Evolutionary conservation across 2,797 vertebrate genomes (phyloP).

Genomic region (Cottoperca gobio): DNA sequence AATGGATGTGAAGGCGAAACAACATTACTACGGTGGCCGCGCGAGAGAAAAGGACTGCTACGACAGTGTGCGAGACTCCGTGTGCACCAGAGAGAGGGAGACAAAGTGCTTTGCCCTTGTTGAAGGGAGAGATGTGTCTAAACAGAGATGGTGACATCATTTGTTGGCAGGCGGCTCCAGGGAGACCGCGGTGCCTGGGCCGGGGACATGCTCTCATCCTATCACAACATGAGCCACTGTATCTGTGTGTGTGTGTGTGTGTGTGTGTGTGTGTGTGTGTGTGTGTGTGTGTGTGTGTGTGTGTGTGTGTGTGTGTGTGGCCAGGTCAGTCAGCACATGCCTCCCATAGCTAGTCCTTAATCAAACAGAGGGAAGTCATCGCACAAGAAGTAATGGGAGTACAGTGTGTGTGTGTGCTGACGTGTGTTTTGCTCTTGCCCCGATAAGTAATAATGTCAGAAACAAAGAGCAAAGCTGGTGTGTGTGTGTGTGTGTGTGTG

Average conservation of each 20-base stretch:
- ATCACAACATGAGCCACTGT: slow-evolving; percentile 55
- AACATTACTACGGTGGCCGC: neutral
- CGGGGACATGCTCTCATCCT: slow-evolving; percentile 56
- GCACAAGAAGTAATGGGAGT: slow-evolving; percentile 28
- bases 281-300: slow-evolving; percentile 31
- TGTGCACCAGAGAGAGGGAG: slow-evolving; percentile 2
- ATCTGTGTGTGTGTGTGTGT: slow-evolving; percentile 5
- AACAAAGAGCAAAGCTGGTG: slow-evolving; percentile 1
- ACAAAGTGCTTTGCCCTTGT: slow-evolving; percentile 62
- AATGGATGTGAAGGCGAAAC: neutral
- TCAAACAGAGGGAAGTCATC: slow-evolving; percentile 66
- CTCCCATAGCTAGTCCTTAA: slow-evolving; percentile 67
- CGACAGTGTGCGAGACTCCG: slow-evolving; percentile 17
- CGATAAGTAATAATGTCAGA: neutral
- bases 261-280: slow-evolving; percentile 29
- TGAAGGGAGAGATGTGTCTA: slow-evolving; percentile 66
- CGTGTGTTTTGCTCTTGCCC: neutral
- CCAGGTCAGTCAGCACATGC: slow-evolving; percentile 61
- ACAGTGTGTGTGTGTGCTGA: slow-evolving; percentile 36
- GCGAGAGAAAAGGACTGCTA: neutral
- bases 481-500: too few species aligned
- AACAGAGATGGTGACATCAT: slow-evolving; percentile 78
- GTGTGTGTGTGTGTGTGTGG: slow-evolving; percentile 13
- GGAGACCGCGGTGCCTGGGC: slow-evolving; percentile 60
- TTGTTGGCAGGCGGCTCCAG: slow-evolving; percentile 71